These are phyloP conservation scores for Lysandra coridon DNA, from an alignment of 2,888 invertebrate species.

Conservation along the genomic window DNA sequence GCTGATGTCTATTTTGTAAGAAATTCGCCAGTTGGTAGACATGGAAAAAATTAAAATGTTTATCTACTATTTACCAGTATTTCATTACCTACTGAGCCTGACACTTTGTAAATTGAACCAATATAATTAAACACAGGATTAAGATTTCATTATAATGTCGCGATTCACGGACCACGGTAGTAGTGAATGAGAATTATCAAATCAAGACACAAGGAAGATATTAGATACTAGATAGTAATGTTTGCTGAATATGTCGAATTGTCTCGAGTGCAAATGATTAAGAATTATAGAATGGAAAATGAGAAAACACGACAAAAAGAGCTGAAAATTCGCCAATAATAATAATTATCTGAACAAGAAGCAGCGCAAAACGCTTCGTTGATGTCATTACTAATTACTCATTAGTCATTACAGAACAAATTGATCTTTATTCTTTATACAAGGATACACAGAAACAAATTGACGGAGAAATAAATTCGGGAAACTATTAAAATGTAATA, in stretches of 20 bases:
- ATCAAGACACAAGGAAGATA: background rate
- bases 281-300: background rate
- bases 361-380: background rate
- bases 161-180: background rate
- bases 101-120: background rate
- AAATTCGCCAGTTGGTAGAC: background rate
- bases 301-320: background rate
- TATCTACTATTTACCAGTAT: background rate
- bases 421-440: background rate
- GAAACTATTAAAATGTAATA: background rate
- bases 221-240: background rate
- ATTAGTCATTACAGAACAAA: background rate
- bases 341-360: background rate
- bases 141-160: background rate
- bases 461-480: background rate
- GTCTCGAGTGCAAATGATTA: background rate
- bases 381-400: background rate
- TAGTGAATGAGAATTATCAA: background rate
- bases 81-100: background rate
- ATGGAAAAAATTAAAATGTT: background rate
- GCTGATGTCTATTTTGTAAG: background rate
- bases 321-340: background rate
- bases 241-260: background rate
- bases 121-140: background rate
- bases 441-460: background rate